Conservation (phyloP, 1,140 invertebrate species). For the Semibalanus balanoides region DNA sequence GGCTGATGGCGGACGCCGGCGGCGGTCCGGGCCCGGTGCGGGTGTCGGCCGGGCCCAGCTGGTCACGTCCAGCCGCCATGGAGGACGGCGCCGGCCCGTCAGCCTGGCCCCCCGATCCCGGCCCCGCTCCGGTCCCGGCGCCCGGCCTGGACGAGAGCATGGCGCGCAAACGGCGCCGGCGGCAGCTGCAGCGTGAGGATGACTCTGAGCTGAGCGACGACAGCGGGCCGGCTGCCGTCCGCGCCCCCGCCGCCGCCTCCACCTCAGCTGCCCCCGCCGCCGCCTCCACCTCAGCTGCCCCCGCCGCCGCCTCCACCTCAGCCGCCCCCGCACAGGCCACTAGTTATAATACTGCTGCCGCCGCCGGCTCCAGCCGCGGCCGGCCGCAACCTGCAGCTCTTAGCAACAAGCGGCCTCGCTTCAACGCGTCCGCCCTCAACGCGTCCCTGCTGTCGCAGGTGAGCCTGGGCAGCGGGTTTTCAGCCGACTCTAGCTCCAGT, state of each 20-base stretch:
- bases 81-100: neutral
- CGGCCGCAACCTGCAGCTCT: conserved; percentile 15
- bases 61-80: no score
- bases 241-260: conserved; percentile 8
- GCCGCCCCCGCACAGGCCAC: conserved; percentile 5
- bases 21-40: no score
- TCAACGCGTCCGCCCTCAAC: conserved; percentile 17
- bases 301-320: no score
- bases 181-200: neutral
- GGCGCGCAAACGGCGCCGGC: neutral
- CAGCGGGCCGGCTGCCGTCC: conserved; percentile 6
- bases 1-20: neutral
- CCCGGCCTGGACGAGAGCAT: neutral
- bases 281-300: no score
- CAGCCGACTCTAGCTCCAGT: no score
- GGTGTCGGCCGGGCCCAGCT: neutral
- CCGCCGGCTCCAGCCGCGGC: conserved; percentile 6
- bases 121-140: no score
- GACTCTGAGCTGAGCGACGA: neutral
- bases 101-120: neutral
- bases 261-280: no score
- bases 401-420: conserved; percentile 18
- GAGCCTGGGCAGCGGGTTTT: no score
- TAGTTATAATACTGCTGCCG: no score
- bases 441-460: conserved; percentile 7